Evolutionary conservation across 2,113 vertebrate species (phyloP).

Genomic region (Pogonocichla stellata): DNA sequence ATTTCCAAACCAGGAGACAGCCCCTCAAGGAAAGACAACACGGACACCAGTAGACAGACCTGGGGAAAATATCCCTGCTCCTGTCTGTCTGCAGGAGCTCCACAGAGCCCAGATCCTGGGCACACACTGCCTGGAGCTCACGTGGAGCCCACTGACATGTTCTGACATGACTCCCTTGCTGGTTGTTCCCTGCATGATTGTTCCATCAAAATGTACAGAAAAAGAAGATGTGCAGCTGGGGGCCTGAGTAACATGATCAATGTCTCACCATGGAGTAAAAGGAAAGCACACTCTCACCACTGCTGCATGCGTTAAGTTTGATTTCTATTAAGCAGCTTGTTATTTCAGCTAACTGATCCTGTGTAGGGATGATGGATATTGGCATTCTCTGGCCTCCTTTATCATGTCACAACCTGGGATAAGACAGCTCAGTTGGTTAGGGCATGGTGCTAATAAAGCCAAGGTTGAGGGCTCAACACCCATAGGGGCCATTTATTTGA

Average conservation of each 20-base stretch:
- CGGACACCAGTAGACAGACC: not conserved
- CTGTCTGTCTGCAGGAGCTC: not conserved
- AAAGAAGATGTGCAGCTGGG: not conserved
- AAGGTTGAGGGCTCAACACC: not conserved
- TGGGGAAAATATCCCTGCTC: not conserved
- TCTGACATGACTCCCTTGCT: not conserved
- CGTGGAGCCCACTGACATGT: not conserved
- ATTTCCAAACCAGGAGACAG: not conserved
- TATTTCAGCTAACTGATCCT: not conserved
- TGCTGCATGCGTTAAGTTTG: not conserved
- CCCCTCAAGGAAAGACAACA: not conserved
- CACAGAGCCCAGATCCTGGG: not conserved
- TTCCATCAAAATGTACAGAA: not conserved
- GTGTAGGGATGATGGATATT: not conserved
- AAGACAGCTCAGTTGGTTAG: not conserved
- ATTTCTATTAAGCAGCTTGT: not conserved
- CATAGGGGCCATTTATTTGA: not conserved
- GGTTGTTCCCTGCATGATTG: not conserved
- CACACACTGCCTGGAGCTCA: not conserved
- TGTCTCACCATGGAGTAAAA: not conserved
- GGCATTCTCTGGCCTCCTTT: not conserved
- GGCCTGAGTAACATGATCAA: accelerated
- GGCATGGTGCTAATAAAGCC: not conserved
- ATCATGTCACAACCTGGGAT: not conserved
- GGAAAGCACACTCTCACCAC: not conserved